These are phyloP conservation scores for Toxostoma redivivum DNA, from an alignment of 2,113 vertebrate species.

Conservation along the genomic window DNA sequence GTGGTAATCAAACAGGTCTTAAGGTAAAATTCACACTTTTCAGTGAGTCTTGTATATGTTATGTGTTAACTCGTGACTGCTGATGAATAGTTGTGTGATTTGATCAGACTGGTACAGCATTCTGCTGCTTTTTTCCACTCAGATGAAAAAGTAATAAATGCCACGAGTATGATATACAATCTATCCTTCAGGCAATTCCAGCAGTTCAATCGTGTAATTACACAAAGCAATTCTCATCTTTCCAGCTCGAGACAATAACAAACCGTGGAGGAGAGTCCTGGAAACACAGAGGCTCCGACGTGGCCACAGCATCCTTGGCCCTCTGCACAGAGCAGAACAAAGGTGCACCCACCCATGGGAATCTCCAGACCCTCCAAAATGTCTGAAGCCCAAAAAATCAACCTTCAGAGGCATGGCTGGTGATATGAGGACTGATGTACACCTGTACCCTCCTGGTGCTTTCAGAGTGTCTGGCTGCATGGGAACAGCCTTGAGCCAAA, in stretches of 20 bases:
- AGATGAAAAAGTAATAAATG: constrained; percentile 39
- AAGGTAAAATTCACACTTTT: neutral
- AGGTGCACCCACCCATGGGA: neutral
- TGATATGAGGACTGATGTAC: neutral
- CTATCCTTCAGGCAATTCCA: constrained; percentile 33
- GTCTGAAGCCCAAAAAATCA: neutral
- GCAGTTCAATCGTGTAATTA: constrained; percentile 37
- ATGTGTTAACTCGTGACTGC: neutral
- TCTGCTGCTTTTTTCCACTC: neutral
- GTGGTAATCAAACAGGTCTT: neutral
- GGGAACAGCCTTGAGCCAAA: neutral
- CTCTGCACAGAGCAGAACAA: neutral
- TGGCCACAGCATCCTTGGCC: fast-evolving
- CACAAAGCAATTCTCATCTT: constrained; percentile 13
- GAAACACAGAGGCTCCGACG: neutral
- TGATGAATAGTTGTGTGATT: constrained; percentile 15
- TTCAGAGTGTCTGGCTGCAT: neutral
- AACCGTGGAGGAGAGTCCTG: neutral
- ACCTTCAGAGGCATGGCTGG: neutral
- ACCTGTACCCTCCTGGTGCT: neutral
- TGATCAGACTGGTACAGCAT: neutral
- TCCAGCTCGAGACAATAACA: neutral
- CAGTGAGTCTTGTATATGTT: neutral
- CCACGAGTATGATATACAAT: neutral
- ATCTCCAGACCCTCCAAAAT: neutral